Percentiles rank a stretch among this genome's conserved stretches.
phyloP scores from a whole-genome alignment of 2,888 invertebrate species.

The Geotrupes spiniger region DNA sequence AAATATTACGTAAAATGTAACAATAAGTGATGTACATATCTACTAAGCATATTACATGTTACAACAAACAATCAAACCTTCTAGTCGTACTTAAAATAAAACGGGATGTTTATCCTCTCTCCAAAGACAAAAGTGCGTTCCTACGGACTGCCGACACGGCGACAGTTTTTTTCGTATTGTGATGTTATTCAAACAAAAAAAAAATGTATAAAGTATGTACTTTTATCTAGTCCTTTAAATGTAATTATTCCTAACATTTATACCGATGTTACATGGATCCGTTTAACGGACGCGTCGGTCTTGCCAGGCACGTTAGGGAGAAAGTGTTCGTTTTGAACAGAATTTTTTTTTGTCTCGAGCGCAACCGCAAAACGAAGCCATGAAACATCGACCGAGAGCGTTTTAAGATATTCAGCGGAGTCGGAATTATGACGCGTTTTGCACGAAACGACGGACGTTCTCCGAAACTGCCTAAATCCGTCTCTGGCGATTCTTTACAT shows the following conservation, averaged over 20 bases:
- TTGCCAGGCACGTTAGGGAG: too few species aligned
- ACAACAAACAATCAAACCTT: conserved; percentile 3
- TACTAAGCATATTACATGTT: conserved; percentile 2
- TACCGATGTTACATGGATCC: too few species aligned
- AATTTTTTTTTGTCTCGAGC: too few species aligned
- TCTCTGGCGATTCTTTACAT: neutral
- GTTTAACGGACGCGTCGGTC: too few species aligned
- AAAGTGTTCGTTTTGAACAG: too few species aligned
- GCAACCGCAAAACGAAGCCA: too few species aligned
- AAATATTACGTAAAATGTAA: conserved; percentile 1
- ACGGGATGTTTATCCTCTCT: neutral
- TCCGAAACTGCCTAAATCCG: neutral
- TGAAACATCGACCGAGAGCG: too few species aligned
- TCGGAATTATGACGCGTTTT: neutral
- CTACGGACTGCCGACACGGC: neutral
- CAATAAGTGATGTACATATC: conserved; percentile 15
- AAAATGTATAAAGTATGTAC: conserved; percentile 3
- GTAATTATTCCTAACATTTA: conserved; percentile 4
- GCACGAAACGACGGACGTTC: neutral
- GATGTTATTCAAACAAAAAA: conserved; percentile 1
- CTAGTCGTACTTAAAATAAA: conserved; percentile 4
- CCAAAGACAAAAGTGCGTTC: neutral
- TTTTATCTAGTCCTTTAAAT: conserved; percentile 6
- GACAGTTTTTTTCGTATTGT: conserved; percentile 1
- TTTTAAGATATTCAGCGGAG: neutral